Base-by-base conservation (phyloP, 2,888 invertebrate genomes). In the Oscheius sp. region DNA sequence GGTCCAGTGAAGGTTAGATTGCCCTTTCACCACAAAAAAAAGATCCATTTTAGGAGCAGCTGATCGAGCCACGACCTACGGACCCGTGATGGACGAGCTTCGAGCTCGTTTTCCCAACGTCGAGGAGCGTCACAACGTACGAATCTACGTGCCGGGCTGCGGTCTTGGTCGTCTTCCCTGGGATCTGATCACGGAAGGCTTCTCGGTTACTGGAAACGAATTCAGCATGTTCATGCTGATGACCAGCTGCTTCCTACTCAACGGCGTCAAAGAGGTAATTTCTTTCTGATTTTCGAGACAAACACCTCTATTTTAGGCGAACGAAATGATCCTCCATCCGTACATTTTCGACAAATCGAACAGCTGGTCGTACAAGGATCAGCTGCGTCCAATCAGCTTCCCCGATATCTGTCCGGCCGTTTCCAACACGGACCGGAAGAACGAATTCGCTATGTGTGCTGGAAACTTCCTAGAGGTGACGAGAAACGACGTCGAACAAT, bases 151-250 rank as follows among this genome's bases (percentile, higher is more conserved):
- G 21, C 98, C 98, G 9, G 98, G 98, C 1, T 95, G 96, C n/a
- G 98, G 98, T 0, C 91, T 98, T 4, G 97, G 82, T 50, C 91
- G 99, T 75, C 92, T 99, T 1, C 95, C 96, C 0, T 96, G 94
- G 91, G 98, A 99, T 91, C 93, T 99, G 47, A 96, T 97, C 0
- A 92, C 92, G 74, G 92, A 93, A 29, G 97, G 97, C 0, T 99
- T 94, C 91, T 92, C 92, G 10, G 97, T 96, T 86, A 95, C 97
- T 90, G 99, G 97, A 80, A 99, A 99, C 90, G 99, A 99, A 91
- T 97, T 96, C 91, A 96, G 96, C 42, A 92, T 97, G 53, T 97
- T 96, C 90, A 99, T 99, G 98, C 91, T 99, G 65, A 94, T 98
- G 84, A 94, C 96, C 0, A 96, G 97, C 59, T 95, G 96, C 91